Base-by-base conservation (phyloP, 2,797 vertebrate species). In the Myotis myotis region DNA sequence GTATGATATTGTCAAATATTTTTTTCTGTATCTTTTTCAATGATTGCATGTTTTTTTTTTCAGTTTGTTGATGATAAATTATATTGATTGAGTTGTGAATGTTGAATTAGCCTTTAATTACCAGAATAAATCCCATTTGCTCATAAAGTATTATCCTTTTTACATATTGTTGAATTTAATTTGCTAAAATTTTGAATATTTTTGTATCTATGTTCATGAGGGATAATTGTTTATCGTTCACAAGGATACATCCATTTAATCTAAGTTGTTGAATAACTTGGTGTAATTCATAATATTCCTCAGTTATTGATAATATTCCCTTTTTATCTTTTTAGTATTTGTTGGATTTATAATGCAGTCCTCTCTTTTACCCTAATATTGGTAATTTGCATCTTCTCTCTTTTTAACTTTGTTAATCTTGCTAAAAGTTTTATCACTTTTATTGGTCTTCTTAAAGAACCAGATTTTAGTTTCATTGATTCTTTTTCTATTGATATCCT, bases 381-480 rank as follows among this genome's bases (percentile, higher is more conserved):
- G 19, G 3, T 16, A 95, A 75, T 72, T 68, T 84, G 20, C 57
- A 60, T 74, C 25, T 75, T 93, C 33, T 86, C 33, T 88, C 36
- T 94, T 85, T 87, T 87, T 85, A 41, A 33, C 51, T 55, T 72
- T 83, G 70, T 81, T 86, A 76, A 22, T 82, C 49, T 87, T 91
- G n/a, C n/a, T 87, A 41, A 15, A 74, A 20, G 12, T 38, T 90
- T 84, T 12, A 84, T 91, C 25, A 51, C 33, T 84, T 57, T 88
- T 78, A 49, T 68, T 83, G 3, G 44, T 62, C 17, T 22, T 71
- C 30, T 78, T 85, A 25, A 71, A 78, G 38, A 87, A 62, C 23
- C 75, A 66, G 6, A 17, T 71, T 93, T 87, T 57, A 11, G 9
- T 93, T 22, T 87, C 44, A 68, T 3, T 71, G 53, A 71, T 82